phyloP scores from a whole-genome alignment of 1,140 invertebrate genomes.

The Nilaparvata lugens region DNA sequence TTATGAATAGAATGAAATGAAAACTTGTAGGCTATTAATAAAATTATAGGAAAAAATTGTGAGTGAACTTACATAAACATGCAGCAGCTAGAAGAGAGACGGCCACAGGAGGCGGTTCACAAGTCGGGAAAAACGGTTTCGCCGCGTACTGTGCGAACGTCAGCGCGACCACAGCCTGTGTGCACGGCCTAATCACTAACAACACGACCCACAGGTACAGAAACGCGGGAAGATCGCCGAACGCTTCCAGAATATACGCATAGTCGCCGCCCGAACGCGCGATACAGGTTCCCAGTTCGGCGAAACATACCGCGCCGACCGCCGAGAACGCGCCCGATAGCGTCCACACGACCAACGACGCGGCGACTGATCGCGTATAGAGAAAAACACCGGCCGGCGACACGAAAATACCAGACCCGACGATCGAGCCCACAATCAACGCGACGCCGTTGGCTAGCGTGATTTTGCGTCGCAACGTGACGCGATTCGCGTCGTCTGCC shows the following conservation, averaged over 20 bases:
- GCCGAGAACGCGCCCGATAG: constrained; percentile 63
- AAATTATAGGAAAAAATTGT: background rate
- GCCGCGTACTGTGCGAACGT: constrained; percentile 69
- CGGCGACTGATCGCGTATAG: constrained; percentile 52
- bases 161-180: constrained; percentile 71
- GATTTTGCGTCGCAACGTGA: constrained; percentile 69
- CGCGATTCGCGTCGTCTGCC: constrained; percentile 37
- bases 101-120: constrained; percentile 53
- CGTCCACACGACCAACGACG: constrained; percentile 62
- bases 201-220: constrained; percentile 79
- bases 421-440: constrained; percentile 76
- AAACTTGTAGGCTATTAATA: no score
- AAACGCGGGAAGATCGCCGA: constrained; percentile 83
- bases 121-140: constrained; percentile 74
- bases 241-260: constrained; percentile 76
- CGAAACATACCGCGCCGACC: constrained; percentile 71
- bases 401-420: constrained; percentile 77
- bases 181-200: constrained; percentile 70
- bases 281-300: constrained; percentile 67
- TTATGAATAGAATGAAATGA: no score
- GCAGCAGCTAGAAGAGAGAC: constrained; percentile 60
- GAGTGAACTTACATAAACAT: constrained; percentile 64
- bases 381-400: constrained; percentile 59
- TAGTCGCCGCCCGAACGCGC: constrained; percentile 76
- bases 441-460: constrained; percentile 76